Evolutionary conservation across 1,140 invertebrate genomes (phyloP), one percentile per base, ranked within the genome.

Genomic region (Trachymyrmex cornetzi): DNA sequence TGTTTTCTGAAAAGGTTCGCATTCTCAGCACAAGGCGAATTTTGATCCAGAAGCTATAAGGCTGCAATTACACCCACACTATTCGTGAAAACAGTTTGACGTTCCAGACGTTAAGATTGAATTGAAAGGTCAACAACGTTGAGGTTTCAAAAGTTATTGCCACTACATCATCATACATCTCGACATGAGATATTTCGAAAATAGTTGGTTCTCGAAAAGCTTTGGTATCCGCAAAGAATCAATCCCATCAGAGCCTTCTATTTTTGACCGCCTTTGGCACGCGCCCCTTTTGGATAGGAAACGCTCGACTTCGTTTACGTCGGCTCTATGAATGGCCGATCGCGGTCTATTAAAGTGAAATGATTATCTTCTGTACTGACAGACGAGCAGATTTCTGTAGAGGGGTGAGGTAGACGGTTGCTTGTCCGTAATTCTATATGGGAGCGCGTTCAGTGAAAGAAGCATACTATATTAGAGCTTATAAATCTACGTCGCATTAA

Each of bases 291-390:
- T 77, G 53, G 59, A 84, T 44, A 71, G 59, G 61, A 77, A 69
- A 82, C 86, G 89, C 86, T 85, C 61, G 77, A 64, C 57, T 77
- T 61, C 64, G 48, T 71, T 89, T 59, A 59, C 87, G 71, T 64
- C 38, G 34, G 85, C 24, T 85, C 82, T 44, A 34, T 91, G 82
- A 91, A 91, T 87, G 85, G 69, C n/a, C 77, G 87, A 86, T 89
- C 87, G 24, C 38, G 80, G 86, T 91, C 88, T 90, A 91, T 92
- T 92, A 92, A 92, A 91, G 88, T 91, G 88, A 92, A 91, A 91
- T 91, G 90, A 91, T 89, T 88, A 91, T 91, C 86, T 67, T 79
- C 27, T 55, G 77, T 44, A 74, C 84, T 77, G 89, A 90, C 89
- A 64, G 89, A 66, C 77, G 16, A 57, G 69, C 66, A 61, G 63